Evolutionary conservation across 1,140 invertebrate genomes (phyloP), one percentile per base, ranked within the genome.

Genomic region (Trachelipus rathkii): DNA sequence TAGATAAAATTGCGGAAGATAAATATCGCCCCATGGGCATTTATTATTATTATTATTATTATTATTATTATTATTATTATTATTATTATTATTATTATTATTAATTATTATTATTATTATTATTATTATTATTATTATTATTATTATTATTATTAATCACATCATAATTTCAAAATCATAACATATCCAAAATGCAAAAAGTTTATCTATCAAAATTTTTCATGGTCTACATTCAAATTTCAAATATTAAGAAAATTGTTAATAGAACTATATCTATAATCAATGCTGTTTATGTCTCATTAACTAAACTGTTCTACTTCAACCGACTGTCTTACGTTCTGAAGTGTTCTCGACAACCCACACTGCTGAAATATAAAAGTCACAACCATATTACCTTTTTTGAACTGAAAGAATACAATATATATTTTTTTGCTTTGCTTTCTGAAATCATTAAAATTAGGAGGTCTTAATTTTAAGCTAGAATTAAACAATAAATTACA

Each of bases 101-200:
- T 50, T 50, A 50, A 10, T 15, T 50, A 15, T 50, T 50, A 50
- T 10, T 50, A 50, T 8, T 60, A 60, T 60, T 60, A 60, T 60
- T 60, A 60, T 60, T 60, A 60, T 60, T 60, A 60, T 60, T 60
- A 60, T 60, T 60, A 60, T 60, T 60, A 60, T 60, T 33, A 60
- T 60, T 1, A 60, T 60, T 60, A 60, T 60, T 60, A 3, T 60
- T 60, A 60, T 60, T 60, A 60, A 60, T 60, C 11, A 33, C 11
- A 60, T 60, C 50, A 60, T 19, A 13, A 19, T 60, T 15, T 60
- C 50, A 60, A 13, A 15, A 60, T 60, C 11, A 60, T 15, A 60
- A 60, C 19, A 60, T 60, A 60, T 60, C 11, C 50, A 60, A 60
- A 60, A 60, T 60, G 50, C 50, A 60, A 60, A 60, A 60, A 60